Conservation (phyloP, 2,888 invertebrate genomes). For the Agriotes lineatus region DNA sequence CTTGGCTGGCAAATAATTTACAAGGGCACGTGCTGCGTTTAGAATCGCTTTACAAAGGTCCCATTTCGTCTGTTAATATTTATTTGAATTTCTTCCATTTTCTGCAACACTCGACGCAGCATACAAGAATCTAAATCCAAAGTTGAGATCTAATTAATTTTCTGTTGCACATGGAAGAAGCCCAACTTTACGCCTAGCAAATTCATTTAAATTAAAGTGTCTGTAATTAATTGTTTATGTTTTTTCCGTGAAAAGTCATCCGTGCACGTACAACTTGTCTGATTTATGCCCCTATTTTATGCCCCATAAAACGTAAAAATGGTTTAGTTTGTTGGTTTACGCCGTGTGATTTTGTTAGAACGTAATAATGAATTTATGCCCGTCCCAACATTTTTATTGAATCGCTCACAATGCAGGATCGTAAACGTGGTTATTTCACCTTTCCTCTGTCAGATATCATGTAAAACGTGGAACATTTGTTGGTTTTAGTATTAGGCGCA, state of each 20-base stretch:
- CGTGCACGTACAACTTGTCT: not conserved
- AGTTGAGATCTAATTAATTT: not conserved
- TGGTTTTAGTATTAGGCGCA: constrained; percentile 35
- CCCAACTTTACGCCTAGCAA: not conserved
- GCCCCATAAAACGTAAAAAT: constrained; percentile 42
- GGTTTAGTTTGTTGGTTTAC: constrained; percentile 45
- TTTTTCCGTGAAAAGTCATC: constrained; percentile 6
- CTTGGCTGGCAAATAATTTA: constrained; percentile 5
- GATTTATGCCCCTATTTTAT: constrained; percentile 41
- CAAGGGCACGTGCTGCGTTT: constrained; percentile 16
- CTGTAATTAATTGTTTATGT: not conserved
- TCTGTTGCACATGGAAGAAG: not conserved
- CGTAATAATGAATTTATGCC: constrained; percentile 43
- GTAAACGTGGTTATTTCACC: constrained; percentile 40
- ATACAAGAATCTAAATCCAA: not conserved
- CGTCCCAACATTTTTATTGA: constrained; percentile 43
- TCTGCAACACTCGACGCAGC: not conserved
- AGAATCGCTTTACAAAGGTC: not conserved
- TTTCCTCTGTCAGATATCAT: constrained; percentile 29
- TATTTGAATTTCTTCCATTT: not conserved
- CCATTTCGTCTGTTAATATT: not conserved
- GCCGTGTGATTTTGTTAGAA: constrained; percentile 42
- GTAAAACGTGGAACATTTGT: constrained; percentile 40
- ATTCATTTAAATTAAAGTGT: not conserved
- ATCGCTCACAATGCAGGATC: constrained; percentile 42